phyloP scores from a whole-genome alignment of 2,888 invertebrate genomes.

The Agonopterix arenella region DNA sequence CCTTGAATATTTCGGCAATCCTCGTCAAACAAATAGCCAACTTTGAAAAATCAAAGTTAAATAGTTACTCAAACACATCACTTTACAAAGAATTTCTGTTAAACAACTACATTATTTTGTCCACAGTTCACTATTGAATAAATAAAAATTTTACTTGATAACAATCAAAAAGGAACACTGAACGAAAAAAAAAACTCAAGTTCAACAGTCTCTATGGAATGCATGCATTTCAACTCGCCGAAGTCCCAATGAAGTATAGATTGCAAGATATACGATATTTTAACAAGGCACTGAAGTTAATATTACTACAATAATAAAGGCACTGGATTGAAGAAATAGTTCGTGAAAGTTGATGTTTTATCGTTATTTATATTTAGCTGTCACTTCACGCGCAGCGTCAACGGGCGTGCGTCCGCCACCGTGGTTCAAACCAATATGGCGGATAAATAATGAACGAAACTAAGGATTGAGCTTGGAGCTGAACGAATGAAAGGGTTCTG shows the following conservation, averaged over 20 bases:
- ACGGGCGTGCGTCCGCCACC: slow-evolving; percentile 34
- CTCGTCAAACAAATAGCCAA: slow-evolving; percentile 39
- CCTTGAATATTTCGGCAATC: slow-evolving; percentile 70
- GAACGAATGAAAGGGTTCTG: slow-evolving; percentile 5
- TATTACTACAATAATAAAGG: slow-evolving; percentile 20
- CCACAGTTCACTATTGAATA: slow-evolving; percentile 33
- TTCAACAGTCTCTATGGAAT: slow-evolving; percentile 73
- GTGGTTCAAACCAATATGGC: slow-evolving; percentile 64
- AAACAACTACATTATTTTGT: slow-evolving; percentile 22
- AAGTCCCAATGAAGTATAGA: slow-evolving; percentile 30
- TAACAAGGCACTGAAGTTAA: slow-evolving; percentile 37
- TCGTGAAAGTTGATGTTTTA: slow-evolving; percentile 45
- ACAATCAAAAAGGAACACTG: slow-evolving; percentile 59
- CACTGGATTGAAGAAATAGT: slow-evolving; percentile 32
- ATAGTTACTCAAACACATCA: slow-evolving; percentile 22
- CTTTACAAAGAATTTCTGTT: slow-evolving; percentile 26
- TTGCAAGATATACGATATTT: slow-evolving; percentile 3
- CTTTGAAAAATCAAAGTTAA: slow-evolving; percentile 37
- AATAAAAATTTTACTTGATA: slow-evolving; percentile 47
- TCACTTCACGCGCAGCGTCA: slow-evolving; percentile 50
- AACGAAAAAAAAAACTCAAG: slow-evolving; percentile 58
- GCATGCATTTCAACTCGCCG: slow-evolving; percentile 64
- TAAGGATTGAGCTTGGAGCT: slow-evolving; percentile 14
- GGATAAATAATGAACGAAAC: slow-evolving; percentile 22
- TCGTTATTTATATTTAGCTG: slow-evolving; percentile 51